A percentile compares a stretch with the other conserved stretches of the same genome.
Evolutionary conservation across 2,113 vertebrate genomes (phyloP).

Genomic region (Leptobrachium leishanense): DNA sequence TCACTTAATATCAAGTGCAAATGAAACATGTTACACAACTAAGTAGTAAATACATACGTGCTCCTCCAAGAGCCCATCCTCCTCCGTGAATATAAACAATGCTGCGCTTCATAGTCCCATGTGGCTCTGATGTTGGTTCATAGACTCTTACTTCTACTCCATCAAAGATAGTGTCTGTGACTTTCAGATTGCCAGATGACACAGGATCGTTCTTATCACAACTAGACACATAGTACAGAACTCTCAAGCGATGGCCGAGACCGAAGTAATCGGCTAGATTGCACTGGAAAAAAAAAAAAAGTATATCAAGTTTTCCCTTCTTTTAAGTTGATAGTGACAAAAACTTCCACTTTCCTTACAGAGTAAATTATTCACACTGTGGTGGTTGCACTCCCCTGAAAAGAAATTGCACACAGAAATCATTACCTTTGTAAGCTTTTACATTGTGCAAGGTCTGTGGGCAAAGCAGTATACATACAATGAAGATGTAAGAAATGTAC

Average conservation of each 20-base stretch:
- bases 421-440: too few species aligned
- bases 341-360: too few species aligned
- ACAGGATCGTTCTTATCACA: slow-evolving; percentile 72
- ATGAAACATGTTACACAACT: too few species aligned
- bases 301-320: too few species aligned
- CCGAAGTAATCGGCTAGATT: slow-evolving; percentile 79
- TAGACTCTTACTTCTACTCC: slow-evolving; percentile 85
- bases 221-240: slow-evolving; percentile 77
- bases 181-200: slow-evolving; percentile 70
- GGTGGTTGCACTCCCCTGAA: too few species aligned
- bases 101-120: slow-evolving; percentile 71
- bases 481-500: too few species aligned
- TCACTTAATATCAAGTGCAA: too few species aligned
- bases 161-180: slow-evolving; percentile 78
- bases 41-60: slow-evolving; percentile 76
- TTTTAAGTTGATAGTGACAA: too few species aligned
- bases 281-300: slow-evolving; percentile 63
- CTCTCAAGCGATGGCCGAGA: slow-evolving; percentile 76
- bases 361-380: too few species aligned
- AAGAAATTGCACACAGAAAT: too few species aligned
- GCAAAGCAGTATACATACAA: too few species aligned
- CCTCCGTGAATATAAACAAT: slow-evolving; percentile 91
- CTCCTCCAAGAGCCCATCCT: slow-evolving; percentile 88
- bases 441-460: too few species aligned
- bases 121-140: slow-evolving; percentile 62